Evolutionary conservation across 2,113 vertebrate genomes (phyloP), one percentile per base, ranked within the genome.

Genomic region (Argyrosomus japonicus): DNA sequence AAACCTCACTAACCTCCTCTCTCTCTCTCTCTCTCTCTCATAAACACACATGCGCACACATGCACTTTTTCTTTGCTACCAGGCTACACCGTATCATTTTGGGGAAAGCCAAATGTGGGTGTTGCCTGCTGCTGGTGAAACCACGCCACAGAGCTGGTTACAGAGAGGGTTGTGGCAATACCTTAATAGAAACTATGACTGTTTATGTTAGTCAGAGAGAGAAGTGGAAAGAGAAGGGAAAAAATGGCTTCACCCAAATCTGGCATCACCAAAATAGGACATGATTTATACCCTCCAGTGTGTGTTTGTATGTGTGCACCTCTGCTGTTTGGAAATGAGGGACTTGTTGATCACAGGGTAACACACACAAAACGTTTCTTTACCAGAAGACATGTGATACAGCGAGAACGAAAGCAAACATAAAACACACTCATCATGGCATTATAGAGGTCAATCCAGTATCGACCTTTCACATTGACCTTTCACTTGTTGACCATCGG

Each of bases 61-160:
- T 67, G 63, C 62, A 50, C 72, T 69, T 72, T 73, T 54, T 58
- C 58, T 62, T 51, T 43, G 19, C 56, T n/a, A 68, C 69, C 77
- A 60, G 69, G 70, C 82, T 58, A n/a, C 79, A 88, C 79, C n/a
- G 15, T 92, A 68, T 92, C 84, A 93, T 93, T 93, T 92, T 57
- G 68, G 43, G 36, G 9, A 64, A 50, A 68, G 67, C 80, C 83
- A 68, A 62, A 88, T 83, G 58, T 87, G 90, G 91, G 90, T 68
- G 90, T 88, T 75, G 88, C 65, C 79, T 72, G 48, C 51, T 54
- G 77, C 70, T 91, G 85, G 91, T 84, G 71, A 86, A 77, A 60
- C 18, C 77, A 65, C 48, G 10, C 21, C 70, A 84, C 82, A 68
- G 17, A 18, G 62, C 57, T 67, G 79, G 58, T 82, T 57, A 18